Evolutionary conservation across 2,113 vertebrate genomes (phyloP).

Genomic region (Amblyopsis rosae): DNA sequence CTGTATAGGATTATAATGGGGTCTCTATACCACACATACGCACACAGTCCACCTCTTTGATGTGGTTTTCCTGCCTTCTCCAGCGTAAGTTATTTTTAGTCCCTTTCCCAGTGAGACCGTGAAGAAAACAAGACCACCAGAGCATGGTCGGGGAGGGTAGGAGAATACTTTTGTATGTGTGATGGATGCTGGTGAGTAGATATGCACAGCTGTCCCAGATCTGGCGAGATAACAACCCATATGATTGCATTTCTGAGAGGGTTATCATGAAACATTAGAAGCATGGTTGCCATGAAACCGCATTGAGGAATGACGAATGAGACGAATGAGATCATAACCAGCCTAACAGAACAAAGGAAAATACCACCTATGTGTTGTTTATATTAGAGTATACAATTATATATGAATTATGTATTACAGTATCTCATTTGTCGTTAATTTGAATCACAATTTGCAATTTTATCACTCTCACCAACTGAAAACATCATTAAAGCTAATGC

Average conservation of each 20-base stretch:
- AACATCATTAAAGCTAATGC: no score
- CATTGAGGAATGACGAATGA: neutral
- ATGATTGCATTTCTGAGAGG: neutral
- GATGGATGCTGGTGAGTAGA: conserved; percentile 20
- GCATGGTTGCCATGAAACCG: conserved; percentile 22
- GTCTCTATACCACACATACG: neutral
- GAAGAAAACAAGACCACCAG: conserved; percentile 39
- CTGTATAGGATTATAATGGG: no score
- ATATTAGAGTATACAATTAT: no score
- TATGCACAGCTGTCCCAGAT: neutral
- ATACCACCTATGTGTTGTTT: neutral
- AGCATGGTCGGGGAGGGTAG: conserved; percentile 23
- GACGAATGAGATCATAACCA: neutral
- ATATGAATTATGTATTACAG: no score
- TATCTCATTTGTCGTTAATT: no score
- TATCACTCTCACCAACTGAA: no score
- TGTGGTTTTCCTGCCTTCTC: conserved; percentile 34
- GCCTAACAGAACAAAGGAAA: neutral
- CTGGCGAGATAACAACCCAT: conserved; percentile 3
- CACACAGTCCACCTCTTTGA: conserved; percentile 12
- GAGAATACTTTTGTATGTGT: conserved; percentile 36
- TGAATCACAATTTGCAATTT: neutral
- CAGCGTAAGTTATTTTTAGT: conserved; percentile 66
- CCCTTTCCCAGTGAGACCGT: conserved; percentile 29
- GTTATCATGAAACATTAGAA: neutral